Evolutionary conservation across 1,140 invertebrate species (phyloP).

Genomic region (Cydia strobilella): DNA sequence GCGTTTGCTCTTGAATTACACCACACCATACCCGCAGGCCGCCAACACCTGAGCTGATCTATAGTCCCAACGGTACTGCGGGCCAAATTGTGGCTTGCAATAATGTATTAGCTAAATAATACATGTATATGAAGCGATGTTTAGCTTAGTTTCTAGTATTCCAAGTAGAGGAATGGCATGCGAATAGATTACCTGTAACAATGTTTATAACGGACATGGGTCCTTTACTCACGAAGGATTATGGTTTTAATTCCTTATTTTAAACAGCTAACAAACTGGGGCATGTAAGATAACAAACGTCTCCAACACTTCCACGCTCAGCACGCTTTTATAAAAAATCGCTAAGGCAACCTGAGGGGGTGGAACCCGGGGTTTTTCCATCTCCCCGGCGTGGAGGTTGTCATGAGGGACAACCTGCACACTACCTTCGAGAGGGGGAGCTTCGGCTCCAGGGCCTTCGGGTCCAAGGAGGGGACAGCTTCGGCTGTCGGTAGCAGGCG

Average conservation of each 20-base stretch:
- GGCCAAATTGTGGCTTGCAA: conserved; percentile 73
- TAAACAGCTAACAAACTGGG: neutral
- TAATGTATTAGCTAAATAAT: conserved; percentile 59
- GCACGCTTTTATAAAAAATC: no score
- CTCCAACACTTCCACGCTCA: no score
- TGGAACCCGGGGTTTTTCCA: no score
- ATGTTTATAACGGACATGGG: neutral
- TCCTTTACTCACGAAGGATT: neutral
- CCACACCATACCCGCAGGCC: conserved; percentile 63
- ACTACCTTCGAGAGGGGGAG: no score
- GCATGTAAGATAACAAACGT: no score
- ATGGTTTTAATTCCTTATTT: neutral
- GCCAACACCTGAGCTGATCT: conserved; percentile 73
- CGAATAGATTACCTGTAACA: neutral
- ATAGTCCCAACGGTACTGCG: conserved; percentile 70
- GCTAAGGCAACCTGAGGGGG: no score
- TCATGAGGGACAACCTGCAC: no score
- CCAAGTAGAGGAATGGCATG: neutral
- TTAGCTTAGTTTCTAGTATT: conserved; percentile 28
- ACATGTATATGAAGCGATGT: conserved; percentile 39
- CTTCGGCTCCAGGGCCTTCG: no score
- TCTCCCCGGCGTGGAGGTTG: no score
- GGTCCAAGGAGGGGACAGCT: no score
- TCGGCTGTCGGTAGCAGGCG: no score
- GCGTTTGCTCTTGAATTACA: conserved; percentile 41